Evolutionary conservation across 2,888 invertebrate species (phyloP).

Genomic region (Lasioglossum vierecki): DNA sequence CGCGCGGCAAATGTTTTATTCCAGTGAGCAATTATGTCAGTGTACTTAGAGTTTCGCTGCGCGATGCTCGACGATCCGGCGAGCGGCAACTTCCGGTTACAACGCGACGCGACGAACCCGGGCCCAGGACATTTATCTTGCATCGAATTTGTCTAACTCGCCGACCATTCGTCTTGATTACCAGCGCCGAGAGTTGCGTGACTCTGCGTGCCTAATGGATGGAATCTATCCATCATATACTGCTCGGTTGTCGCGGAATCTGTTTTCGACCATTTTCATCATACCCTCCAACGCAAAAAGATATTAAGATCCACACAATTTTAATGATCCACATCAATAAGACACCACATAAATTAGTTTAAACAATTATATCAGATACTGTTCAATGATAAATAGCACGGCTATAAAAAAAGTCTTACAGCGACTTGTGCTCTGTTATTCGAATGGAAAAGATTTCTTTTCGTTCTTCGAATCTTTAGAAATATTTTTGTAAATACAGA

Average conservation of each 20-base stretch:
- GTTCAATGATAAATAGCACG: background rate
- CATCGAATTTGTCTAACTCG: constrained; percentile 2
- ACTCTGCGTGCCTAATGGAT: constrained; percentile 12
- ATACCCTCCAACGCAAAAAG: background rate
- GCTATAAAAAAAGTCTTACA: no score
- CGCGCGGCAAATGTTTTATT: constrained; percentile 56
- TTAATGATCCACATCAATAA: no score
- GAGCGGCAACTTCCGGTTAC: constrained; percentile 27
- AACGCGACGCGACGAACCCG: constrained; percentile 6
- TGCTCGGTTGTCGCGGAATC: background rate
- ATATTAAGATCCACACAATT: background rate
- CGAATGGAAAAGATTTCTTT: no score
- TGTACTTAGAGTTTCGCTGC: constrained; percentile 46
- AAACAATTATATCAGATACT: background rate
- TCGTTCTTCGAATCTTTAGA: background rate
- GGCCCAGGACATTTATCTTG: background rate
- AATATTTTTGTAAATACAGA: no score
- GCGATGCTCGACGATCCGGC: constrained; percentile 11
- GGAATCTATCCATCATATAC: constrained; percentile 10
- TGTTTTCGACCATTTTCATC: background rate
- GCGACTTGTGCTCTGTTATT: no score
- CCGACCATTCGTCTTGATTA: constrained; percentile 7
- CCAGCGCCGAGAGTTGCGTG: background rate
- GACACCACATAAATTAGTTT: background rate
- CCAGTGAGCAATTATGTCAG: constrained; percentile 55